Percentiles rank a stretch among this genome's conserved stretches.
phyloP scores from a whole-genome alignment of 2,888 invertebrate genomes.

The Macrophya annulata region DNA sequence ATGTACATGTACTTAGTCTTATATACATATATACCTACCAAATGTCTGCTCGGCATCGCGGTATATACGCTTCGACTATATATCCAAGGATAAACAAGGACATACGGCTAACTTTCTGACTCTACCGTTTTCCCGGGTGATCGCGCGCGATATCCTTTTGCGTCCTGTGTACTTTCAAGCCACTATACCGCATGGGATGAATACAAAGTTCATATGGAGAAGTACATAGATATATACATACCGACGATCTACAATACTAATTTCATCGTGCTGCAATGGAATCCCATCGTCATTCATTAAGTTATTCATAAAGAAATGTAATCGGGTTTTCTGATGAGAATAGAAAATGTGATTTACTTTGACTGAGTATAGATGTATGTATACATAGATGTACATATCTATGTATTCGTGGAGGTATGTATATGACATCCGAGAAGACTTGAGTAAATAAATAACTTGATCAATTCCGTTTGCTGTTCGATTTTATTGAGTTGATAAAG shows the following conservation, averaged over 20 bases:
- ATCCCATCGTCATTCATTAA: not conserved
- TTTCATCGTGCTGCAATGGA: not conserved
- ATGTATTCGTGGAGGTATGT: not conserved
- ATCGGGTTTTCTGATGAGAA: not conserved
- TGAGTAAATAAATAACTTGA: not conserved
- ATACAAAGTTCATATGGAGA: not conserved
- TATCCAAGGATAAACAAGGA: constrained; percentile 48
- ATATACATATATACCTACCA: not conserved
- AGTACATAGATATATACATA: not conserved
- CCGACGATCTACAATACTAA: not conserved
- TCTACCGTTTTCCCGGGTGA: constrained; percentile 21
- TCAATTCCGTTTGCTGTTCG: not conserved
- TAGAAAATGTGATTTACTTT: not conserved
- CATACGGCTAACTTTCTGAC: constrained; percentile 43
- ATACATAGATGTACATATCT: not conserved
- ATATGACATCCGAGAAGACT: not conserved
- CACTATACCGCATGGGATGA: not conserved
- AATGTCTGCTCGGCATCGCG: constrained; percentile 30
- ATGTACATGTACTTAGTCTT: constrained; percentile 14
- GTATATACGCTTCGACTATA: not conserved
- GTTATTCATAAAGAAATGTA: not conserved
- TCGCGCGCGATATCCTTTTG: constrained; percentile 22
- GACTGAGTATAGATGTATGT: not conserved
- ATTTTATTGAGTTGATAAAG: constrained; percentile 14
- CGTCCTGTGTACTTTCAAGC: not conserved